Percentiles rank a stretch among this genome's conserved stretches.
These are phyloP conservation scores for Falco naumanni DNA, from an alignment of 2,797 vertebrate genomes.

Conservation along the genomic window DNA sequence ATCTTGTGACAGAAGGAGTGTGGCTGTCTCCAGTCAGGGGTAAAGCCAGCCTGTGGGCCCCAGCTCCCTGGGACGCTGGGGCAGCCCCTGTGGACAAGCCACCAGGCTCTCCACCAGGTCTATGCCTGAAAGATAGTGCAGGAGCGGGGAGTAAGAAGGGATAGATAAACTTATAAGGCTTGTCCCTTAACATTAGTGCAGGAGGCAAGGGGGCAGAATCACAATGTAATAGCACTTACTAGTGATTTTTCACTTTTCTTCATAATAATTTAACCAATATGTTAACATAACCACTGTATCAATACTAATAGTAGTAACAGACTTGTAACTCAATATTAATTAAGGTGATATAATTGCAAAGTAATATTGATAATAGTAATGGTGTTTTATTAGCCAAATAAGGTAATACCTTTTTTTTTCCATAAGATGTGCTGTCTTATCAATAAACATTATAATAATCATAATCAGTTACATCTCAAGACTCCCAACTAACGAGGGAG, in stretches of 20 bases:
- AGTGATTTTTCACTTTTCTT: neutral
- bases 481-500: neutral
- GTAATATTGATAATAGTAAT: neutral
- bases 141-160: neutral
- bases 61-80: neutral
- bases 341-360: neutral
- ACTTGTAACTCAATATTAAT: neutral
- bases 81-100: neutral
- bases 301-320: neutral
- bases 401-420: neutral
- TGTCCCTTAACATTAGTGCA: neutral
- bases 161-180: neutral
- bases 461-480: neutral
- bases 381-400: neutral
- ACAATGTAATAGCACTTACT: neutral
- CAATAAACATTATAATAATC: neutral
- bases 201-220: neutral
- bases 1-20: neutral
- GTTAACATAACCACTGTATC: neutral
- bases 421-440: neutral
- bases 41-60: neutral
- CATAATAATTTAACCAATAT: neutral
- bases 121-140: neutral
- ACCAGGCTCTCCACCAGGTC: neutral
- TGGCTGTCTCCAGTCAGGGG: neutral